Conservation (phyloP, 37 sponge, comb jelly and placozoan genomes). For the Mnemiopsis leidyi region DNA sequence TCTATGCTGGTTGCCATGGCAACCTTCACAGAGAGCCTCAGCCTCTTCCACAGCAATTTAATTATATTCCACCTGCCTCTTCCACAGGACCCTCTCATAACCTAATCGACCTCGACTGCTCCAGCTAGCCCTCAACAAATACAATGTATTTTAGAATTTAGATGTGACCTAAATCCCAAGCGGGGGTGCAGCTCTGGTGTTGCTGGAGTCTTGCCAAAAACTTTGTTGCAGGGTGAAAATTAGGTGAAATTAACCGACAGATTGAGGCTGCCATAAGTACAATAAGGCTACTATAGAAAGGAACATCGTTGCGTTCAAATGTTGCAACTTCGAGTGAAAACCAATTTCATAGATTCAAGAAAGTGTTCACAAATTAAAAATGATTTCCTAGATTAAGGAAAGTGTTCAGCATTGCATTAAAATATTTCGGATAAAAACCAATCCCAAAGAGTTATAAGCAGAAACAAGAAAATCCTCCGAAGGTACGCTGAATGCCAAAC, state of each 20-base stretch:
- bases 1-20: slow-evolving; percentile 31
- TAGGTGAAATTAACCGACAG: background rate
- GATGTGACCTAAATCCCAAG: background rate
- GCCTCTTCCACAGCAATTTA: background rate
- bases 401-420: too few relatives aligned
- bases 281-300: too few relatives aligned
- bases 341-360: too few relatives aligned
- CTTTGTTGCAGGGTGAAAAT: background rate
- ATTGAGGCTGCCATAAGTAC: too few relatives aligned
- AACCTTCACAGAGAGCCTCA: background rate
- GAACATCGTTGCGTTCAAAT: too few relatives aligned
- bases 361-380: too few relatives aligned
- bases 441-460: too few relatives aligned
- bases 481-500: too few relatives aligned
- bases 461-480: too few relatives aligned
- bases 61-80: background rate
- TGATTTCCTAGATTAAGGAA: too few relatives aligned
- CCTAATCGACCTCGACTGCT: background rate
- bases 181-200: background rate
- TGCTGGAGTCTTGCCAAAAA: background rate
- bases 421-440: too few relatives aligned
- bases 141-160: background rate
- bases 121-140: background rate
- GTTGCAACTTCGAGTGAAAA: too few relatives aligned
- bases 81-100: background rate